phyloP scores from a whole-genome alignment of 2,797 vertebrate species.

The Stomatorhinus walkeri region DNA sequence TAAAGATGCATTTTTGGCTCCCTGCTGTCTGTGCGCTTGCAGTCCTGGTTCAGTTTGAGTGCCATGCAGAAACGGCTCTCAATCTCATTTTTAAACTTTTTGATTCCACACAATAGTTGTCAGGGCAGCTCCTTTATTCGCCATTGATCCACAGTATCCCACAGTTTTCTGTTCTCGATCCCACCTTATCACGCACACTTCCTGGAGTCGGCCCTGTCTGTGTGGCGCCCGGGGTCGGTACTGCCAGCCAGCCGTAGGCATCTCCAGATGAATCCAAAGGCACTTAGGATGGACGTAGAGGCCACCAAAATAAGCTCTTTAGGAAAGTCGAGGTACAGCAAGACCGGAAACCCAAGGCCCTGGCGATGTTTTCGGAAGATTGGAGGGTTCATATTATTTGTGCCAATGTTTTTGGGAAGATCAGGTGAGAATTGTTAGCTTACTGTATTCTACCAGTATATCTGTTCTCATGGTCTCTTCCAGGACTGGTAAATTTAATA shows the following conservation, averaged over 20 bases:
- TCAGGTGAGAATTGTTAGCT: background rate
- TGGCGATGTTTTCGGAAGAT: background rate
- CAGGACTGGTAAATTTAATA: background rate
- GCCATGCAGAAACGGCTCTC: background rate
- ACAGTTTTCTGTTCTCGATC: background rate
- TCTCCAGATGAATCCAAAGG: background rate
- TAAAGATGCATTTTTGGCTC: background rate
- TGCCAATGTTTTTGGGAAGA: background rate
- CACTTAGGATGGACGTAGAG: background rate
- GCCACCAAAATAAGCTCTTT: background rate
- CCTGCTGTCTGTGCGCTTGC: background rate
- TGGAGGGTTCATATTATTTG: background rate
- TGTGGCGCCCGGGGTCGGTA: too few species aligned
- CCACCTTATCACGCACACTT: background rate
- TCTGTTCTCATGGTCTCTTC: background rate
- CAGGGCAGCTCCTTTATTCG: background rate
- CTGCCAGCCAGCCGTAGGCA: background rate
- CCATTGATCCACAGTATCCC: background rate
- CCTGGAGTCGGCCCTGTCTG: background rate
- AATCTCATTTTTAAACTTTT: background rate
- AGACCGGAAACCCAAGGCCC: background rate
- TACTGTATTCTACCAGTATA: background rate
- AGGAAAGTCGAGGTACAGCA: background rate
- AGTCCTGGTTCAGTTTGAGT: background rate
- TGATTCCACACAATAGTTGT: background rate